Base-by-base conservation (phyloP, 2,113 vertebrate genomes). In the Clarias magur region DNA sequence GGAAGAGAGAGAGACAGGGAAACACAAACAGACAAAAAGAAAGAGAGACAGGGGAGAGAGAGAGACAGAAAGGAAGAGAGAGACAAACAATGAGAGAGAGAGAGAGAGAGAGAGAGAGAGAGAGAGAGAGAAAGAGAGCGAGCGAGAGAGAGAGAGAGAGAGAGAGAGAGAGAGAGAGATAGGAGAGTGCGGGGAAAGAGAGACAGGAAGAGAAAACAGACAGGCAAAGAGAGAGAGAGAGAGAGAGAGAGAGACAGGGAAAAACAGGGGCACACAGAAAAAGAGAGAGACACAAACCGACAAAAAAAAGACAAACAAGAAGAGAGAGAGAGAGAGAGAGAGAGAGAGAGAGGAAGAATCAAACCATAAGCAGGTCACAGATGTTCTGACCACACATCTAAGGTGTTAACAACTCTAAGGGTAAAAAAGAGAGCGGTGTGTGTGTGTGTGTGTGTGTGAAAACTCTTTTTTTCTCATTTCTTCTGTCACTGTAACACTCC, bases 351-450 rank as follows among this genome's bases (percentile, higher is more conserved):
- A 59, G 2, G 16, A 4, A 86, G 11, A 54, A 78, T 54, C 1
- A 78, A 79, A 79, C 72, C 60, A 86, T 72, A 82, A 48, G 3
- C 34, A 81, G 78, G 65, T 72, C 65, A 86, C 65, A 81, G 62
- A 4, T 80, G 85, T 70, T 76, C 42, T 48, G 1, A 75, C 16
- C 16, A 48, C 72, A 75, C 19, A 75, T 19, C 34, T 42, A 42
- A 42, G 21, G 3, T 25, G 21, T 53, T 48, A 53, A 75, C 23
- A 21, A 38, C 68, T 72, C 68, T 70, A 6, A 38, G 30, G 16
- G 38, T 10, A 34, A 34, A 34, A 70, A 48, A 48, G 48, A 8
- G 48, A 48, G 48, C 48, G 7, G 9, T 23, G 23, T 25, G 62
- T 63, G 17, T 25, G 23, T 63, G 62, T 25, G 60, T 63, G 60